Conservation (phyloP, 2,113 vertebrate genomes). For the Burhinus oedicnemus region DNA sequence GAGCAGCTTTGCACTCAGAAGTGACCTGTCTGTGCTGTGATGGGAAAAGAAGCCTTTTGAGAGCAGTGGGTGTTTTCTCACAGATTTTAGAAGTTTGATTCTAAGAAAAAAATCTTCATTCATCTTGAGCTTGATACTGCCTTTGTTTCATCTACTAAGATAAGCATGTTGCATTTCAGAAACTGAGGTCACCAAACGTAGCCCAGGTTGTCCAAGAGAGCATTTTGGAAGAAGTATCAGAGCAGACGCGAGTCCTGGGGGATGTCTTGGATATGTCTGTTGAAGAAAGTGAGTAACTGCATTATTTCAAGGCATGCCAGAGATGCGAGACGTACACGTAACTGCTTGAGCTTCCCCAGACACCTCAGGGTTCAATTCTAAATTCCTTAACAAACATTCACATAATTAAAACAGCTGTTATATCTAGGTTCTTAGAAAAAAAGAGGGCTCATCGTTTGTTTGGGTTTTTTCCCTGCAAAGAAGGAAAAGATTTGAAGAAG, state of each 20-base stretch:
- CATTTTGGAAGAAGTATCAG: conserved; percentile 72
- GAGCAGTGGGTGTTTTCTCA: neutral
- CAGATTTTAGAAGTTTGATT: neutral
- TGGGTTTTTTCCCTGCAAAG: neutral
- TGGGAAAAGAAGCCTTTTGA: neutral
- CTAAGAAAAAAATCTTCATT: neutral
- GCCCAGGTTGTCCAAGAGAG: conserved; percentile 67
- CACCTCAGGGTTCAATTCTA: neutral
- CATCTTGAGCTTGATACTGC: neutral
- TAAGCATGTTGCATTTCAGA: conserved; percentile 66
- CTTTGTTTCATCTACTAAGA: neutral
- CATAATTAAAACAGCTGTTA: neutral
- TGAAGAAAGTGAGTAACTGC: conserved; percentile 75
- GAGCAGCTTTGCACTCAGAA: neutral
- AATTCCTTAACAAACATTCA: neutral
- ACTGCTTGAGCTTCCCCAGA: neutral
- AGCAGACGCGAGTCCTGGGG: conserved; percentile 74
- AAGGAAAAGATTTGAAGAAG: neutral
- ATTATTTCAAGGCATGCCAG: neutral
- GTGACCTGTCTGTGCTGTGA: neutral
- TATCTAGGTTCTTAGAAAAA: neutral
- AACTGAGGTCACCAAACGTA: conserved; percentile 66
- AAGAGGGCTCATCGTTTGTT: neutral
- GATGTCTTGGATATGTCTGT: conserved; percentile 68
- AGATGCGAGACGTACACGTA: neutral